Evolutionary conservation across 92 coral and sea anemone genomes (phyloP), one percentile per base, ranked within the genome.

Genomic region (Porites evermanni): DNA sequence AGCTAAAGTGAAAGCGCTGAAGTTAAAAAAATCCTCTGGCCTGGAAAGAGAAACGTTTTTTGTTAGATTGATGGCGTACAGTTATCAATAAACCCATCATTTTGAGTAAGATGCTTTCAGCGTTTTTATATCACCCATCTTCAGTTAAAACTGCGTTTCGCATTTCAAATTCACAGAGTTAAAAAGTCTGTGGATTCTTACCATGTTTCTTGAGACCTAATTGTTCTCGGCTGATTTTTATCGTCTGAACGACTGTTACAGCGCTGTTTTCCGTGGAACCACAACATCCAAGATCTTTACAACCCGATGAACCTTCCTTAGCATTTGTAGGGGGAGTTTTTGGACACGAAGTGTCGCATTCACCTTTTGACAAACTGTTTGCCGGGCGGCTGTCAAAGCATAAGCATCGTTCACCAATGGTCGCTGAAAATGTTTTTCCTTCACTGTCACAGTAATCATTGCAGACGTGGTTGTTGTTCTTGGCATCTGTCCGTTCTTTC

Each of bases 401-500:
- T 11, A 77, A 51, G 26, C 80, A 77, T 77, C 68, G 67, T 9
- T 77, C 80, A 10, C 69, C 80, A 6, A 56, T 77, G 50, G 80
- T 77, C 7, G 69, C 80, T 7, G 80, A 77, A 61, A 21, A 77
- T 1, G 13, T 77, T 23, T 24, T 77, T 24, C 67, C 68, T 26
- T 59, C 80, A 16, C 56, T 2, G 7, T 77, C 12, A 24, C 80
- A 77, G 47, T 23, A 77, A 8, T 77, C 80, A 32, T 26, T 77
- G 69, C 80, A 77, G 5, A 56, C 20, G 53, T 26, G 12, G 51
- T 77, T 77, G 68, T 77, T 77, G 64, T 77, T 77, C 17, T 21
- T 53, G 14, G 68, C 23, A 12, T 59, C 80, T 12, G 17, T 77
- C 24, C 80, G 58, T 59, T 77, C 80, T 18, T 13, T 26, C 6